Evolutionary conservation across 1,140 invertebrate genomes (phyloP), one percentile per base, ranked within the genome.

Genomic region (Choristoneura fumiferana): DNA sequence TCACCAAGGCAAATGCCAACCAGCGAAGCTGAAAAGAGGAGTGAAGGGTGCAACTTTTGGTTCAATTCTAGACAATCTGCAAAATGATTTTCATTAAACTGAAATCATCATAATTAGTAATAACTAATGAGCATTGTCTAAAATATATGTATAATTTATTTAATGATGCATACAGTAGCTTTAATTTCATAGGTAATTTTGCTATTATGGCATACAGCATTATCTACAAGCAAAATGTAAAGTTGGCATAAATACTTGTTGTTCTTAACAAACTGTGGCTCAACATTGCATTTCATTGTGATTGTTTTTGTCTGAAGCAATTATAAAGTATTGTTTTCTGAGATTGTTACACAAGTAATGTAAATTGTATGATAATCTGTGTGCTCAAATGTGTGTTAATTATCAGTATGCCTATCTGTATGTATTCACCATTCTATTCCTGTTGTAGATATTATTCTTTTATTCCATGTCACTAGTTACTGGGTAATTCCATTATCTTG

Each of bases 21-120:
- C 87, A 89, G 81, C 71, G 86, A 58, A 89, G 87, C 84, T 89
- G 87, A 89, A 89, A 89, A 81, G 84, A 89, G 78, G 84, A 89
- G 70, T 89, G 79, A 86, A 49, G 18, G 43, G 17, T 15, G 17
- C 43, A 9, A 29, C 54, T 35, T 40, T 38, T 35, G 35, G 33
- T 54, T 54, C 35, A 35, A 54, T 37, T 37, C 9, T 54, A 33
- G 18, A 49, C 18, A 49, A 17, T 22, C 17, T 22, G 22, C 43
- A 49, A 49, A 29, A 45, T 22, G 43, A 9, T 17, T 49, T 17
- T 13, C 22, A n/a, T n/a, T 22, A 49, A 49, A 33, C 22, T 58
- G 40, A 38, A 40, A 45, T 55, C 49, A 58, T 67, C 60, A 38
- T 60, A 39, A 39, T 35, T 54, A 29, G 35, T 62, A 58, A 58